A percentile compares a stretch with the other conserved stretches of the same genome.
phyloP scores from a whole-genome alignment of 1,140 invertebrate species.

The Cyclargus thomasi region DNA sequence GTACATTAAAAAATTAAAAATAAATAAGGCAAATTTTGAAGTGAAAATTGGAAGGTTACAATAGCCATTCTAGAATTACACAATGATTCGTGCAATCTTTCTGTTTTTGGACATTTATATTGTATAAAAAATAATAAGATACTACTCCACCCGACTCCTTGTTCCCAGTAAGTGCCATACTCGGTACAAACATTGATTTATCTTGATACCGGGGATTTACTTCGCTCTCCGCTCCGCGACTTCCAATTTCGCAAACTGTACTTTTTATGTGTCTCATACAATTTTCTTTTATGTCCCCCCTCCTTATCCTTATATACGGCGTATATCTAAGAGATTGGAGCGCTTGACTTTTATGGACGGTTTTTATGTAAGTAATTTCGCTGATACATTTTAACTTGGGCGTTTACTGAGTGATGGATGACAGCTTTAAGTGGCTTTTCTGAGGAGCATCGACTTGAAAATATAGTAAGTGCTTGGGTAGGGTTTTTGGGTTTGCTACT shows the following conservation, averaged over 20 bases:
- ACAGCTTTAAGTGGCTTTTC: background rate
- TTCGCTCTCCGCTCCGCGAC: slow-evolving; percentile 47
- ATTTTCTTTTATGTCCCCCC: slow-evolving; percentile 59
- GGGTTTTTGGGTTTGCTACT: no score
- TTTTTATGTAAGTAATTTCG: slow-evolving; percentile 11
- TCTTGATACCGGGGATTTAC: slow-evolving; percentile 64
- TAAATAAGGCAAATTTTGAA: no score
- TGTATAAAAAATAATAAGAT: no score
- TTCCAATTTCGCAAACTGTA: slow-evolving; percentile 64
- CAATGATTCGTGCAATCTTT: no score
- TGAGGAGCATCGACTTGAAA: no score
- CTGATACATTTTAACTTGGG: background rate
- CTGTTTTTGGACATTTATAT: no score
- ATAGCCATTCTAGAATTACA: no score
- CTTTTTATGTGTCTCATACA: slow-evolving; percentile 69
- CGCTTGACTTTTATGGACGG: slow-evolving; percentile 23
- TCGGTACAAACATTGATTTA: slow-evolving; percentile 70
- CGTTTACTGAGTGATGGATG: background rate
- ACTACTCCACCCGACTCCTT: slow-evolving; percentile 25
- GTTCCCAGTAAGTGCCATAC: slow-evolving; percentile 43
- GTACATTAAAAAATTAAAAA: no score
- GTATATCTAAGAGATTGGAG: slow-evolving; percentile 25
- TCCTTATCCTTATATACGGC: slow-evolving; percentile 23
- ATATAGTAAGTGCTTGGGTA: no score
- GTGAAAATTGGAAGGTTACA: no score